Evolutionary conservation across 2,888 invertebrate genomes (phyloP).

Genomic region (Capitulum mitella): DNA sequence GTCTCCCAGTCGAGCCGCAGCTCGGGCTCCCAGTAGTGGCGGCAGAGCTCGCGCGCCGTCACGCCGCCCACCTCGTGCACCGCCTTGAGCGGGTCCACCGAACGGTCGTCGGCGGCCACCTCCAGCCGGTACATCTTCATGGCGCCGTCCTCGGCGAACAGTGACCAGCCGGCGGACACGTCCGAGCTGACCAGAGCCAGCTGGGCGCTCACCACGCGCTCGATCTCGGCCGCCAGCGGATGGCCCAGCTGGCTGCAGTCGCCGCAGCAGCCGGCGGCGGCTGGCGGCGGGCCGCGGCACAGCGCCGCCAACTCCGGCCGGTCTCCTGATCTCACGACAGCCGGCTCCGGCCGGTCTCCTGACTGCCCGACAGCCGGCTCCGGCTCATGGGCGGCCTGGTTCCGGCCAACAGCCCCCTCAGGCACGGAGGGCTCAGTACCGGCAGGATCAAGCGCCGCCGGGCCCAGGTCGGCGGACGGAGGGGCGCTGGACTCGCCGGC

Average conservation of each 20-base stretch:
- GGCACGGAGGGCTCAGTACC: too few species aligned
- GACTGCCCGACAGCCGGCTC: not conserved
- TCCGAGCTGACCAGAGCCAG: slow-evolving; percentile 56
- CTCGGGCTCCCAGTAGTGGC: slow-evolving; percentile 90
- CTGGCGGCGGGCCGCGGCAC: slow-evolving; percentile 40
- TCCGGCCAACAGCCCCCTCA: not conserved
- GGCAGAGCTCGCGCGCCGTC: slow-evolving; percentile 94
- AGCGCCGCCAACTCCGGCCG: not conserved
- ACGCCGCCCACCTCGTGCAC: slow-evolving; percentile 95
- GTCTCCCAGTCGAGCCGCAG: slow-evolving; percentile 97
- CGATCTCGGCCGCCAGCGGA: slow-evolving; percentile 51
- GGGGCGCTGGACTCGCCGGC: too few species aligned
- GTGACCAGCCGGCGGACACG: slow-evolving; percentile 79
- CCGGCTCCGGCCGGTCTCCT: not conserved
- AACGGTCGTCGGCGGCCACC: slow-evolving; percentile 90
- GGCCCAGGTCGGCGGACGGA: too few species aligned
- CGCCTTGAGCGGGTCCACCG: slow-evolving; percentile 95
- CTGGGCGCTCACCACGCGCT: slow-evolving; percentile 50
- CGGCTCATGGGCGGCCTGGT: not conserved
- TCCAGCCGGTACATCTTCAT: slow-evolving; percentile 96
- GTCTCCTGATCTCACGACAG: not conserved
- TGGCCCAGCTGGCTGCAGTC: slow-evolving; percentile 47
- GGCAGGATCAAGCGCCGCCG: too few species aligned
- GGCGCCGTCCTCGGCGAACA: slow-evolving; percentile 97
- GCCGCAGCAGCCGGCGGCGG: slow-evolving; percentile 53